Base-by-base conservation (phyloP, 2,888 invertebrate genomes). In the Litoditis marina region DNA sequence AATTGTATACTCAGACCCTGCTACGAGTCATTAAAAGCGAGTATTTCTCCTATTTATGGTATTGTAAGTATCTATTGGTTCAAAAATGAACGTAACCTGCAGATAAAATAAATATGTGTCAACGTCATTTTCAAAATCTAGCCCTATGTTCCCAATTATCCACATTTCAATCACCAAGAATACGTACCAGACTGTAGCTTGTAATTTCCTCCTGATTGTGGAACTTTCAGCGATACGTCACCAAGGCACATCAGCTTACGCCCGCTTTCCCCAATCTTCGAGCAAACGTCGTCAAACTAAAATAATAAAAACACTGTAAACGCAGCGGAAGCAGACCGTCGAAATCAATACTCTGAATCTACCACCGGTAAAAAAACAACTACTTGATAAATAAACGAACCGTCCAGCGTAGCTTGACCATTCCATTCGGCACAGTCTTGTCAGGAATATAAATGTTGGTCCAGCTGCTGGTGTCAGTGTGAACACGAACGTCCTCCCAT, bases 401-500 rank as follows among this genome's bases (percentile, higher is more conserved):
- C 34, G 27, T 59, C 51, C 50, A 59, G 1, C 31, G 13, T n/a
- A 59, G 25, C 25, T 27, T 59, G 42, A 59, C 39, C 30, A 28
- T 39, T 25, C 52, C 59, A 39, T 36, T 31, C 2, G 36, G 39
- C 3, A 59, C 42, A 25, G 36, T 51, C 51, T 36, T 52, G 56
- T 72, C 72, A 7, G 65, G 52, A 3, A 70, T 57, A 34, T 66
- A 67, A 25, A 73, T 47, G 11, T 28, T 55, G 0, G 73, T 73
- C 13, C 55, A 36, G 2, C 69, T 65, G 6, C 63, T 50, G 8
- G 63, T 55, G 49, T 73, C 73, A 44, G 71, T 63, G 27, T 67
- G 65, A 6, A 39, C 44, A 51, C 57, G 61, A 32, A 76, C 62
- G 39, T 68, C 69, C 19, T 76, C 74, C 73, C 72, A 74, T 30